phyloP scores from a whole-genome alignment of 2,888 invertebrate species.

The Girardia tigrina region DNA sequence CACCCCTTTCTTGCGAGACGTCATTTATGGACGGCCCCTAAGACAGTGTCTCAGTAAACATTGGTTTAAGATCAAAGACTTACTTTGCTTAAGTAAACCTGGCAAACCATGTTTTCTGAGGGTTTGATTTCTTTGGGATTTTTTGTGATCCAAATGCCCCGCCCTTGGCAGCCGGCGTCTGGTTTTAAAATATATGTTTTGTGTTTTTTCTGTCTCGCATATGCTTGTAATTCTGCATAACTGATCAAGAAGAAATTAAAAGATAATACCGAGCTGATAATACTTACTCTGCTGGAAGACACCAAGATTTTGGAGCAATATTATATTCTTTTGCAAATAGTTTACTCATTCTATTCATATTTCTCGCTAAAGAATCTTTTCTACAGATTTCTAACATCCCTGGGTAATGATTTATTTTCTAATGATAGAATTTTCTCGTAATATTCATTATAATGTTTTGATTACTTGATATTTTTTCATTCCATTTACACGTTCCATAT shows the following conservation, averaged over 20 bases:
- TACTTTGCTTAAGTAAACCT: conserved; percentile 57
- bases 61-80: too few relatives aligned
- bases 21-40: neutral
- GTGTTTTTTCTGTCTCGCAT: conserved; percentile 61
- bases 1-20: too few relatives aligned
- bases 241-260: conserved; percentile 39
- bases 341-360: conserved; percentile 74
- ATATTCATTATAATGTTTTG: neutral
- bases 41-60: too few relatives aligned
- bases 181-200: conserved; percentile 75
- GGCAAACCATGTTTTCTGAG: conserved; percentile 69
- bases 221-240: conserved; percentile 51
- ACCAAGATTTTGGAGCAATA: conserved; percentile 83
- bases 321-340: conserved; percentile 75
- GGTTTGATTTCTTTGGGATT: conserved; percentile 67
- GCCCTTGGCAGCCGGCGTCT: conserved; percentile 74
- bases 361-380: conserved; percentile 73
- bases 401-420: conserved; percentile 82
- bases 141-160: conserved; percentile 71
- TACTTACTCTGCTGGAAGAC: conserved; percentile 73
- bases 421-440: conserved; percentile 43
- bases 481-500: conserved; percentile 70
- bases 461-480: conserved; percentile 66
- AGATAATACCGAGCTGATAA: neutral
- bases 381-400: conserved; percentile 75